These are phyloP conservation scores for Ispidina picta DNA, from an alignment of 2,797 vertebrate genomes.

Conservation along the genomic window DNA sequence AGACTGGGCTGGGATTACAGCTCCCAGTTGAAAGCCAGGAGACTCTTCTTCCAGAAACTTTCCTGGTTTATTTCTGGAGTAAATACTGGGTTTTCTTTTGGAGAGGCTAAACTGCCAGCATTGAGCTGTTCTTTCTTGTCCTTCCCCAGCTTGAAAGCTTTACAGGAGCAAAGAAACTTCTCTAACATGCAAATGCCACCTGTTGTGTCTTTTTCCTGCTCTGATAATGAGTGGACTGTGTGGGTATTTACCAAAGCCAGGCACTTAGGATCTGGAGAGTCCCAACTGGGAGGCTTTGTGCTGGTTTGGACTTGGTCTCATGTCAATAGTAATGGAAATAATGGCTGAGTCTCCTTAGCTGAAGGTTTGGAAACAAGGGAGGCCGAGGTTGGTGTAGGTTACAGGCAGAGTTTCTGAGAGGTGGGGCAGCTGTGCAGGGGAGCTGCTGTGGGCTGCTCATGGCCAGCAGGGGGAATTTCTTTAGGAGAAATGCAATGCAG, in stretches of 20 bases:
- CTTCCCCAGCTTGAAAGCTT: not conserved
- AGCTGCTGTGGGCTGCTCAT: not conserved
- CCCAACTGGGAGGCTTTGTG: not conserved
- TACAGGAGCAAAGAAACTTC: not conserved
- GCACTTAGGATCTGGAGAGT: not conserved
- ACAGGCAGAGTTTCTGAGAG: not conserved
- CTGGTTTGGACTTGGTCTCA: not conserved
- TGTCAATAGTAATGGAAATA: accelerated
- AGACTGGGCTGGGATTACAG: not conserved
- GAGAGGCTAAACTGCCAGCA: accelerated
- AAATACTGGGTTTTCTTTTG: not conserved
- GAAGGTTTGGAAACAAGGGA: not conserved
- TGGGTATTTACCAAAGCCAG: not conserved
- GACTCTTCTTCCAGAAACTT: not conserved
- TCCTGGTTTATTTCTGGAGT: not conserved
- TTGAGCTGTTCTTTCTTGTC: not conserved
- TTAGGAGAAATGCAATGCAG: not conserved
- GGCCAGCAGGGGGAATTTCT: not conserved
- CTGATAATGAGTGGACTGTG: no score
- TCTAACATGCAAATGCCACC: not conserved
- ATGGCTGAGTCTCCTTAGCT: not conserved
- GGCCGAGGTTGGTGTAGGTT: not conserved
- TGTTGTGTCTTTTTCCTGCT: not conserved
- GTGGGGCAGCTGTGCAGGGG: not conserved
- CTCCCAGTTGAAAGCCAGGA: not conserved